These are phyloP conservation scores for Eristalinus sepulchralis DNA, from an alignment of 2,888 invertebrate genomes.

Conservation along the genomic window DNA sequence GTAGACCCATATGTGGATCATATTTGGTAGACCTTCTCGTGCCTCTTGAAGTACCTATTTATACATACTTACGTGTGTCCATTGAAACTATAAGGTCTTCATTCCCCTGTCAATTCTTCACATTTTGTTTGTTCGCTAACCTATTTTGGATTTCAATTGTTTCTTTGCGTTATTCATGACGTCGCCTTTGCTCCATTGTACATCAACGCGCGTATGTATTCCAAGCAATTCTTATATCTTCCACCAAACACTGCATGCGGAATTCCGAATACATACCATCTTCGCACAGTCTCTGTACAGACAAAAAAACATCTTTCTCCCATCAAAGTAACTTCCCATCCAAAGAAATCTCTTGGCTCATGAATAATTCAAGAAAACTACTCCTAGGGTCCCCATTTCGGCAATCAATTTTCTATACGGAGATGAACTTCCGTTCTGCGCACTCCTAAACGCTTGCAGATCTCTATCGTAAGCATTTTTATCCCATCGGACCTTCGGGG, in stretches of 20 bases:
- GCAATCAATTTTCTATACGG: constrained; percentile 20
- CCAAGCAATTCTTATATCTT: not conserved
- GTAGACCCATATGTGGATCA: too few species aligned
- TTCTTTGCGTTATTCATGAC: not conserved
- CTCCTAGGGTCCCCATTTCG: not conserved
- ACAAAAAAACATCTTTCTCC: not conserved
- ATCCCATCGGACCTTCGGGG: not conserved
- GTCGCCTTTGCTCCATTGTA: not conserved
- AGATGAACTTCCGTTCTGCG: constrained; percentile 20
- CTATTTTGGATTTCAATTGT: not conserved
- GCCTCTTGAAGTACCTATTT: too few species aligned
- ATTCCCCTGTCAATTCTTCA: not conserved
- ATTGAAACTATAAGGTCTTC: not conserved
- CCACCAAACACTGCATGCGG: not conserved
- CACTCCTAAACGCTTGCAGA: not conserved
- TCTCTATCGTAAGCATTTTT: not conserved
- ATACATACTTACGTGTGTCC: too few species aligned
- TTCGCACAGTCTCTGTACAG: not conserved
- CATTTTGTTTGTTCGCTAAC: not conserved
- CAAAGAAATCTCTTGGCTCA: not conserved
- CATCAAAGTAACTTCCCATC: not conserved
- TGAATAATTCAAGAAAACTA: constrained; percentile 28
- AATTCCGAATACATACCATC: not conserved
- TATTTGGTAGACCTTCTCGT: too few species aligned
- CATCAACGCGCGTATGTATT: not conserved